Conservation (phyloP, 2,113 vertebrate species). For the Athene cunicularia region DNA sequence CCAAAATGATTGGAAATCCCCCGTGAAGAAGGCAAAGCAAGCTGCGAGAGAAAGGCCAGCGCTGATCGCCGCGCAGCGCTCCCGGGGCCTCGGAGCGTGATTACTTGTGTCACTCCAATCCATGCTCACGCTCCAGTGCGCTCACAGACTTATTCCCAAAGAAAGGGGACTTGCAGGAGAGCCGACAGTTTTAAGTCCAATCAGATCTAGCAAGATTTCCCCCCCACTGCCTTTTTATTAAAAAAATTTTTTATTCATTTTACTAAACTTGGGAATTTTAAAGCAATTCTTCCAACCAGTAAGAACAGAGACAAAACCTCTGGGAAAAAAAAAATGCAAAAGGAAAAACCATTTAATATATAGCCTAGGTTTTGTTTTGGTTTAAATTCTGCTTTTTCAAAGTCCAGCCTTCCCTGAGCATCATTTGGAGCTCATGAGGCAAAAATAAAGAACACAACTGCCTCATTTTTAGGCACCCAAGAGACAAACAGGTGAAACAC, state of each 20-base stretch:
- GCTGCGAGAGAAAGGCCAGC: neutral
- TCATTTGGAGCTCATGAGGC: neutral
- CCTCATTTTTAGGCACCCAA: neutral
- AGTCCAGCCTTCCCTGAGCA: neutral
- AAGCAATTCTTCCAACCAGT: neutral
- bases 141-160: neutral
- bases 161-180: neutral
- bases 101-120: neutral
- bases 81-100: neutral
- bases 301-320: neutral
- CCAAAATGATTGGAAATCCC: neutral
- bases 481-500: neutral
- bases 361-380: fast-evolving
- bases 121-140: neutral
- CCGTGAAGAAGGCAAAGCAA: neutral
- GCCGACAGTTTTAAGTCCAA: neutral
- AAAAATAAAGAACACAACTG: neutral
- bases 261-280: neutral
- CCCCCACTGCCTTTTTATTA: fast-evolving
- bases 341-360: neutral
- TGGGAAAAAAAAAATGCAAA: neutral
- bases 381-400: neutral
- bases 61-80: neutral
- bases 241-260: neutral
- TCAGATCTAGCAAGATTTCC: neutral